A percentile compares a stretch with the other conserved stretches of the same genome.
These are phyloP conservation scores for Zaprionus tsacasi DNA, from an alignment of 1,140 invertebrate genomes.

Conservation along the genomic window DNA sequence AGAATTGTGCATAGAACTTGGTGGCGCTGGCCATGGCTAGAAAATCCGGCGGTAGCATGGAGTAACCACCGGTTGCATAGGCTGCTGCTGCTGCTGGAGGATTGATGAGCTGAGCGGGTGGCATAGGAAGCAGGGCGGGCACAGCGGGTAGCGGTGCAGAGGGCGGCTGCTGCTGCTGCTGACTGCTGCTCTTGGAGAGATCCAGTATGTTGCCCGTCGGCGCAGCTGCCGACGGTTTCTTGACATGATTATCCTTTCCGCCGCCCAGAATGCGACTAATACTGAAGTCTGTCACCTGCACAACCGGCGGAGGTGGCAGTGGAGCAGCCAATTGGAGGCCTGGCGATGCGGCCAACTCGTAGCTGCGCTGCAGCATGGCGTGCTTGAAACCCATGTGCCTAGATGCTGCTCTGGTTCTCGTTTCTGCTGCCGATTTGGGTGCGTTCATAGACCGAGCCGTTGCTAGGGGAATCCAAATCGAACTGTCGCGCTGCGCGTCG, in stretches of 20 bases:
- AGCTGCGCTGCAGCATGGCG: constrained; percentile 74
- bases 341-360: constrained; percentile 66
- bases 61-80: constrained; percentile 39
- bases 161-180: constrained; percentile 2
- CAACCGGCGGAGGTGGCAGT: constrained; percentile 10
- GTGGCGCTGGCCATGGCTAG: constrained; percentile 79
- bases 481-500: constrained; percentile 79
- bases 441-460: constrained; percentile 49
- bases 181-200: constrained; percentile 64
- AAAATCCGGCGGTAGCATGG: constrained; percentile 66
- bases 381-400: constrained; percentile 79
- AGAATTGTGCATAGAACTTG: constrained; percentile 81
- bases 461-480: background rate
- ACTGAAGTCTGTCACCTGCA: constrained; percentile 78
- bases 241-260: constrained; percentile 47
- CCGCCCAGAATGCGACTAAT: constrained; percentile 73
- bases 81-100: constrained; percentile 3
- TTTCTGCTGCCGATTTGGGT: constrained; percentile 7
- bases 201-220: constrained; percentile 63
- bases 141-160: background rate
- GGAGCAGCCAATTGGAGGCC: constrained; percentile 28
- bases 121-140: background rate
- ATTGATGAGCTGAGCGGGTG: constrained; percentile 3
- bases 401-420: constrained; percentile 2
- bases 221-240: constrained; percentile 15